Evolutionary conservation across 35 echinoderm and acorn worm genomes (phyloP), one percentile per base, ranked within the genome.

Genomic region (Ophiothrix spiculata): DNA sequence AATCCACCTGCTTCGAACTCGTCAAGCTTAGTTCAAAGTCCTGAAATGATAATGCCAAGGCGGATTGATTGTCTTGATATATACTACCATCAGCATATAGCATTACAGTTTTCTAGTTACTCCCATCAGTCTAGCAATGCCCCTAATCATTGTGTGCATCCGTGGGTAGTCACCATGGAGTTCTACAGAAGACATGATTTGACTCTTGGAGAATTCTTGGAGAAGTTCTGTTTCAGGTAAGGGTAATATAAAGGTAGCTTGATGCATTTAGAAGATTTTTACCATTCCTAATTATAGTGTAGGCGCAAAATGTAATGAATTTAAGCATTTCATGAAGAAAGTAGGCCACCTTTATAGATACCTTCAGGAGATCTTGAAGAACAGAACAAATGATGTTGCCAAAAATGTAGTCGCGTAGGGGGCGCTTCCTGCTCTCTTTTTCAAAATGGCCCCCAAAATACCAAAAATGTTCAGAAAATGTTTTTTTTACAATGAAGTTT

Each of bases 141-240:
- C 34, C 91, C 92, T 19, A 93, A 93, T 46, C 90, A 94, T 63
- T 99, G 96, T 79, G 86, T 99, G 6, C 78, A 78, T 34, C 96
- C 96, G 8, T 88, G 96, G 81, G 93, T 82, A 0, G 92, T 94
- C 2, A 85, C 84, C 14, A 99, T 99, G 96, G 92, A 94, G 25
- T 92, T 91, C 78, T 99, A 94, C 56, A 90, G 95, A 25, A 73
- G 80, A 15, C 84, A 99, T 87, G 96, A 99, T 87, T 56, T 99
- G 13, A 94, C 96, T 0, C 89, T 99, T 1, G 96, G 96, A 88
- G 84, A 88, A 34, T 99, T 99, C 41, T 84, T 99, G 73, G 96
- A 99, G 36, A 94, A 83, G 77, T 99, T 91, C 39, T 99, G 96
- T 80, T 99, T 99, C 69, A 92, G 87, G 96, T 99, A 87, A 90